phyloP scores from a whole-genome alignment of 1,140 invertebrate genomes.

The Brachionus sp. region DNA sequence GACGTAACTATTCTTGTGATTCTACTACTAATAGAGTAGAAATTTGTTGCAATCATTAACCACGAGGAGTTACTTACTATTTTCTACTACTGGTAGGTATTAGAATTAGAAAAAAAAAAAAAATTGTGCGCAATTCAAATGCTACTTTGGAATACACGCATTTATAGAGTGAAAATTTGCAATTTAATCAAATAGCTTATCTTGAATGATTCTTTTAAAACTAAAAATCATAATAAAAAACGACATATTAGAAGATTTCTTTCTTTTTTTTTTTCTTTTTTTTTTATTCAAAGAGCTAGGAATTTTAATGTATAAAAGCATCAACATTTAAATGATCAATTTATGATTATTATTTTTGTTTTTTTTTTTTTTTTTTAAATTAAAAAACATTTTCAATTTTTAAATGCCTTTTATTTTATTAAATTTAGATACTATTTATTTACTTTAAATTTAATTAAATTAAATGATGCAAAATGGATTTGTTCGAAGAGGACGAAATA shows the following conservation, averaged over 20 bases:
- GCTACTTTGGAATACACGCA: not conserved
- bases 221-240: not conserved
- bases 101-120: not conserved
- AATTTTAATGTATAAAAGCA: not conserved
- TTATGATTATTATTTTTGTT: not conserved
- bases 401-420: not conserved
- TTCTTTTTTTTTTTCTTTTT: not conserved
- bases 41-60: not conserved
- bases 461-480: conserved; percentile 6
- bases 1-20: not conserved
- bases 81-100: not conserved
- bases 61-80: not conserved
- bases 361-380: not conserved
- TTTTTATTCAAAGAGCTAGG: not conserved
- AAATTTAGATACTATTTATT: not conserved
- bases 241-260: not conserved
- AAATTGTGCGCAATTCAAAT: not conserved
- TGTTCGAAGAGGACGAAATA: conserved; percentile 23
- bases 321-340: not conserved
- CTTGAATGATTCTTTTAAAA: not conserved
- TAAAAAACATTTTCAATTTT: not conserved
- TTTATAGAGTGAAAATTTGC: not conserved
- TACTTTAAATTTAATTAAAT: not conserved
- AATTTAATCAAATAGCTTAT: conserved; percentile 3
- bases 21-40: too few species aligned